Base-by-base conservation (phyloP, 2,797 vertebrate genomes). In the Rhabdophis nuchalis region DNA sequence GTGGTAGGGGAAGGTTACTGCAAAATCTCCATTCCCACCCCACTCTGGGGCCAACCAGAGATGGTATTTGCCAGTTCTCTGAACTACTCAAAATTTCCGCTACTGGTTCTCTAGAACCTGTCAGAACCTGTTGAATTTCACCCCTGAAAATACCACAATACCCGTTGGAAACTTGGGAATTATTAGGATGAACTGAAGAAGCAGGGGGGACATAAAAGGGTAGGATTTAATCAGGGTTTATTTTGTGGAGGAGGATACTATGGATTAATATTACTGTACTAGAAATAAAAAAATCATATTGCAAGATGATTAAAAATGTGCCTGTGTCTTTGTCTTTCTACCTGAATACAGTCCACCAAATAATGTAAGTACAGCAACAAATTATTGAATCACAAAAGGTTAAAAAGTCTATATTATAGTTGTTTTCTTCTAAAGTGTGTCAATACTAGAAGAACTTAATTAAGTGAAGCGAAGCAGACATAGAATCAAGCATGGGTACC, bases 401-500 rank as follows among this genome's bases (percentile, higher is more conserved):
- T 82, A 46, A 82, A 82, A 92, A 61, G 91, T 50, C 41, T 23
- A 89, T 89, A 87, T 11, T 25, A 1, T 86, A 20, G 36, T 12
- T 46, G 41, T 82, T 46, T 93, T 64, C 93, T 94, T 77, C 5
- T 54, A 89, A 93, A 82, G 0, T 87, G 32, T 91, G 87, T 91
- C 29, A 10, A 68, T 46, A 58, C 90, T 11, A 27, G 56, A 61
- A 91, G 9, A 27, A 29, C 12, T 36, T 87, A 87, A 29, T 87
- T 87, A 89, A 64, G 13, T 9, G 86, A 82, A 60, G 32, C 23
- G 89, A 57, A 58, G 23, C 52, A 46, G 18, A 92, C 95, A 95
- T 89, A 94, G 89, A 91, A 92, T 29, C 29, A 90, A 56, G 92
- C n/a, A 89, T 87, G 92, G 94, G 91, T 87, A 91, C 50, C 89